phyloP scores from a whole-genome alignment of 2,888 invertebrate genomes.

The Apantesis nais region DNA sequence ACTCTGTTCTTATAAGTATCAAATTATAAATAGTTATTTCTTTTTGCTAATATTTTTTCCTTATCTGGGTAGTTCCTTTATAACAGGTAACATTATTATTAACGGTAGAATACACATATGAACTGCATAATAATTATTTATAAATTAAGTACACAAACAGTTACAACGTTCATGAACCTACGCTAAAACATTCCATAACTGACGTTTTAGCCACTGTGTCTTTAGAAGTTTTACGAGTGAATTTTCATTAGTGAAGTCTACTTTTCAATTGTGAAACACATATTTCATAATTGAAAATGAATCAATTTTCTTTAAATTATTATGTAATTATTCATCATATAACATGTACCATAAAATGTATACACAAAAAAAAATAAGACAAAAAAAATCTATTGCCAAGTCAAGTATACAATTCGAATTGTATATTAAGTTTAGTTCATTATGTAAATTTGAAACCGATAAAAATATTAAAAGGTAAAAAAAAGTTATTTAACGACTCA shows the following conservation, averaged over 20 bases:
- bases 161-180: not conserved
- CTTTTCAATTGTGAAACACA: too few species aligned
- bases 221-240: not conserved
- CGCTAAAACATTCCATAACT: not conserved
- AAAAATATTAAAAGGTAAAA: conserved; percentile 18
- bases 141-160: not conserved
- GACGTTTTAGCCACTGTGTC: not conserved
- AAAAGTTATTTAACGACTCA: conserved; percentile 13
- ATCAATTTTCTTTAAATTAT: not conserved
- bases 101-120: not conserved
- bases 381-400: not conserved
- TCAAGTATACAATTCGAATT: conserved; percentile 6
- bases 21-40: not conserved
- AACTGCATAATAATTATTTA: not conserved
- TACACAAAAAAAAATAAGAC: too few species aligned
- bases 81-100: not conserved
- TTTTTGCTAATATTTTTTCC: not conserved
- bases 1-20: not conserved
- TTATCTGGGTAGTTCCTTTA: not conserved
- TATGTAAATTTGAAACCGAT: conserved; percentile 22
- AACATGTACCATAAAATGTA: not conserved
- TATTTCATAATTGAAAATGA: not conserved
- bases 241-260: not conserved
- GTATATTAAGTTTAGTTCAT: not conserved
- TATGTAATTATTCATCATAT: not conserved